Conservation (phyloP, 1,140 invertebrate species). For the Calephelis nemesis region DNA sequence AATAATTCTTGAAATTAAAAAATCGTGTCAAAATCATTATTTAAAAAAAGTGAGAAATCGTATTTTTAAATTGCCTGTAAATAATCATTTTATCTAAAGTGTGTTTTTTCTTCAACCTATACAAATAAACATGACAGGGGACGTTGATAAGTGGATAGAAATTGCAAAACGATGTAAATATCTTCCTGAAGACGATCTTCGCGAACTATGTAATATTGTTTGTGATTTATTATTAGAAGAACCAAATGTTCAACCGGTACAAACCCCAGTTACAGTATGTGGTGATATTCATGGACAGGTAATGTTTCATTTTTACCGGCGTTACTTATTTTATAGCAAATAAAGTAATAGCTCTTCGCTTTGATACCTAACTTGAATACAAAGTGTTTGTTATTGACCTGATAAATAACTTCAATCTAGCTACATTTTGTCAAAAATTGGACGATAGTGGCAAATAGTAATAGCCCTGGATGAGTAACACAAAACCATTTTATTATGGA, state of each 20-base stretch:
- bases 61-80: no score
- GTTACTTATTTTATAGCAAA: neutral
- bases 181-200: conserved; percentile 97
- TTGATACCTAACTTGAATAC: no score
- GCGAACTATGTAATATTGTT: conserved; percentile 95
- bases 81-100: neutral
- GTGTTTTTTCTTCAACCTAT: neutral
- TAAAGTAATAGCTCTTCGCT: no score
- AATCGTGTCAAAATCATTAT: no score
- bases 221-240: conserved; percentile 95
- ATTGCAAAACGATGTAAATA: conserved; percentile 98
- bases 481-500: no score
- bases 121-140: conserved; percentile 78
- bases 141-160: conserved; percentile 96
- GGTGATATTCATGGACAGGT: conserved; percentile 98
- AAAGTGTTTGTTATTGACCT: no score
- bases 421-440: no score
- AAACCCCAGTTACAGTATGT: conserved; percentile 96
- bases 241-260: conserved; percentile 96
- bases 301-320: conserved; percentile 28
- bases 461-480: no score
- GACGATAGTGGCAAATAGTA: no score
- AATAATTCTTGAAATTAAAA: no score
- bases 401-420: no score
- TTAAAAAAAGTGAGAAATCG: no score